These are phyloP conservation scores for Coreoperca whiteheadi DNA, from an alignment of 2,113 vertebrate species.

Conservation along the genomic window DNA sequence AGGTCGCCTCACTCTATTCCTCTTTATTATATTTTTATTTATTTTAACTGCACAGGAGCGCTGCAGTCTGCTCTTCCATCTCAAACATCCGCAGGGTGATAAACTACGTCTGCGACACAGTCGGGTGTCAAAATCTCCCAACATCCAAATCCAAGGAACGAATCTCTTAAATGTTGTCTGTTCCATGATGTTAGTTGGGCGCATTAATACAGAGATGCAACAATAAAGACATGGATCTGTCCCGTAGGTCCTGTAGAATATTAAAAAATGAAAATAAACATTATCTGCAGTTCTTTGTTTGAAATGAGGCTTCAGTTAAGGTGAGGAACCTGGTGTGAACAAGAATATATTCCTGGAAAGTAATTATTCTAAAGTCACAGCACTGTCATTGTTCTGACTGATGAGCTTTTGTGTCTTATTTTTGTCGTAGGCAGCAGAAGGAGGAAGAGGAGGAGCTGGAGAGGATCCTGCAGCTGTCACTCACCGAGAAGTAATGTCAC, in stretches of 20 bases:
- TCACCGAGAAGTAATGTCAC: conserved; percentile 91
- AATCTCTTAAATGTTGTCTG: neutral
- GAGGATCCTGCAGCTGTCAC: conserved; percentile 92
- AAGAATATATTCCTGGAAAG: no score
- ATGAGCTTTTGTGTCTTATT: neutral
- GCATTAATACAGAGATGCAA: neutral
- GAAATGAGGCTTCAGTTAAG: no score
- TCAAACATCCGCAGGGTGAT: neutral
- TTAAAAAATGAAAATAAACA: no score
- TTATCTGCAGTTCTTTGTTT: no score
- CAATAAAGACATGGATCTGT: neutral
- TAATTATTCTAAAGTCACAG: no score
- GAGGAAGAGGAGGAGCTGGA: conserved; percentile 92
- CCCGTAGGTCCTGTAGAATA: neutral
- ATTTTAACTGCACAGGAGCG: neutral
- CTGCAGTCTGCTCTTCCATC: neutral
- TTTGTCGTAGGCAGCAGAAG: conserved; percentile 73
- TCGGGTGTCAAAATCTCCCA: neutral
- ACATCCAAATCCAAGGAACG: neutral
- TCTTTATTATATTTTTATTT: no score
- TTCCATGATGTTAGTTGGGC: neutral
- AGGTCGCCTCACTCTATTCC: neutral
- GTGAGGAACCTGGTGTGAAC: no score
- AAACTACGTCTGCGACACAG: neutral
- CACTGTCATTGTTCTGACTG: neutral